Conservation (phyloP, 2,888 invertebrate genomes). For the Sthenelais limicola region DNA sequence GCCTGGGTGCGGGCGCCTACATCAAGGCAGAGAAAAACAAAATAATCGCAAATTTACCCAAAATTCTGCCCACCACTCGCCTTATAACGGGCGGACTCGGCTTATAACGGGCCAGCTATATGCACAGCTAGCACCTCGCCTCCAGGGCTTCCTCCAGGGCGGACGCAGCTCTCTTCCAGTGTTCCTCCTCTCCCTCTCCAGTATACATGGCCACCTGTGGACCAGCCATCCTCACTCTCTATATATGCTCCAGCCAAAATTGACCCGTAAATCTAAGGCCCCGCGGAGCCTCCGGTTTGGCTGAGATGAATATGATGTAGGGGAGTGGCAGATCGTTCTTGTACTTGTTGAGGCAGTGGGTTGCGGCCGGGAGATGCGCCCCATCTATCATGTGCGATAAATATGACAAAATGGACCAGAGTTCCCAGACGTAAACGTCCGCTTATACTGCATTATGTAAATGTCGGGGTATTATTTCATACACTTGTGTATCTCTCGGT, state of each 20-base stretch:
- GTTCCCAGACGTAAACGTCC: neutral
- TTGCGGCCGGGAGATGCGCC: conserved; percentile 8
- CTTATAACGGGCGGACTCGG: too few relatives aligned
- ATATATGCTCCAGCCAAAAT: neutral
- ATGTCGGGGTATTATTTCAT: too few relatives aligned
- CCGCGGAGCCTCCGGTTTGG: too few relatives aligned
- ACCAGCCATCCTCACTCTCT: neutral
- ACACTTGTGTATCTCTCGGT: too few relatives aligned
- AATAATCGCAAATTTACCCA: too few relatives aligned
- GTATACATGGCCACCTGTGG: neutral
- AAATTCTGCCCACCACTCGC: too few relatives aligned
- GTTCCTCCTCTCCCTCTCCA: neutral
- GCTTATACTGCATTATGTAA: too few relatives aligned
- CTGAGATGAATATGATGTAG: conserved; percentile 30
- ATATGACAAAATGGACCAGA: neutral
- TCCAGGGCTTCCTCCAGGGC: neutral
- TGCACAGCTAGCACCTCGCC: neutral
- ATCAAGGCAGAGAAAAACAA: too few relatives aligned
- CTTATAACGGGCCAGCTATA: too few relatives aligned
- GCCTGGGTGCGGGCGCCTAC: too few relatives aligned
- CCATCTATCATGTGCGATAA: conserved; percentile 25
- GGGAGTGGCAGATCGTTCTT: conserved; percentile 11
- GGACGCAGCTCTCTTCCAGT: neutral
- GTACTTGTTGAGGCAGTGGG: conserved; percentile 22
- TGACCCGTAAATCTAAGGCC: too few relatives aligned